Evolutionary conservation across 1,140 invertebrate species (phyloP).

Genomic region (Pachypeltis micranthus): DNA sequence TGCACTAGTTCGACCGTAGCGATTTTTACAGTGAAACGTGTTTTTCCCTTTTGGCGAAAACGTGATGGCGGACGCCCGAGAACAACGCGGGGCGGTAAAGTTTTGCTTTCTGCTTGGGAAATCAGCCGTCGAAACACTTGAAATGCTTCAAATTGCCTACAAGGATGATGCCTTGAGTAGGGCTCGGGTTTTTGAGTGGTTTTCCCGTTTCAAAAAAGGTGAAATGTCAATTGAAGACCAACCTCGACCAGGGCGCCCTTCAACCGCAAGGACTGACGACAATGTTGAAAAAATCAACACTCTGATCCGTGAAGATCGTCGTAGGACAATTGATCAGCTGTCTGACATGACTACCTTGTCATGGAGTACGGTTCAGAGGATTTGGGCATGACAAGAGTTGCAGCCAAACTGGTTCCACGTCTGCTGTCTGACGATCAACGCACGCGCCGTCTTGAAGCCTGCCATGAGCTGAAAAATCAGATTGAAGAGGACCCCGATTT

Average conservation of each 20-base stretch:
- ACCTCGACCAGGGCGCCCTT: slow-evolving; percentile 24
- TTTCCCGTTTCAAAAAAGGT: slow-evolving; percentile 22
- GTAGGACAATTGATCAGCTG: too few species aligned
- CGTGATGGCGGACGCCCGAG: neutral
- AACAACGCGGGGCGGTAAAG: neutral
- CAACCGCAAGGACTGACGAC: slow-evolving; percentile 27
- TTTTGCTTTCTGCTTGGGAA: neutral
- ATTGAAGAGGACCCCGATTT: too few species aligned
- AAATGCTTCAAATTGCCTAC: slow-evolving; percentile 13
- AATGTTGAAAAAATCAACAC: slow-evolving; percentile 28
- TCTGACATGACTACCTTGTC: too few species aligned
- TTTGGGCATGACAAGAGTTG: too few species aligned
- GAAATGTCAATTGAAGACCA: too few species aligned
- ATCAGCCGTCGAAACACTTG: neutral
- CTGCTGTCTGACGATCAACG: too few species aligned
- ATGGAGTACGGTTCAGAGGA: too few species aligned
- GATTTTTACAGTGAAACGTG: neutral
- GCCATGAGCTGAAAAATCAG: too few species aligned
- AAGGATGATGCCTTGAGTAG: slow-evolving; percentile 20
- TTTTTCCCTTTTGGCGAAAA: neutral
- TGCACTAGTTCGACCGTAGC: neutral
- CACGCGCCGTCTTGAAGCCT: too few species aligned
- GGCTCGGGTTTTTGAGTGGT: slow-evolving; percentile 21
- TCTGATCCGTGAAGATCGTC: too few species aligned
- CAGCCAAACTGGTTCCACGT: too few species aligned